Base-by-base conservation (phyloP, 2,113 vertebrate genomes). In the Poeciliopsis turrubarensis region DNA sequence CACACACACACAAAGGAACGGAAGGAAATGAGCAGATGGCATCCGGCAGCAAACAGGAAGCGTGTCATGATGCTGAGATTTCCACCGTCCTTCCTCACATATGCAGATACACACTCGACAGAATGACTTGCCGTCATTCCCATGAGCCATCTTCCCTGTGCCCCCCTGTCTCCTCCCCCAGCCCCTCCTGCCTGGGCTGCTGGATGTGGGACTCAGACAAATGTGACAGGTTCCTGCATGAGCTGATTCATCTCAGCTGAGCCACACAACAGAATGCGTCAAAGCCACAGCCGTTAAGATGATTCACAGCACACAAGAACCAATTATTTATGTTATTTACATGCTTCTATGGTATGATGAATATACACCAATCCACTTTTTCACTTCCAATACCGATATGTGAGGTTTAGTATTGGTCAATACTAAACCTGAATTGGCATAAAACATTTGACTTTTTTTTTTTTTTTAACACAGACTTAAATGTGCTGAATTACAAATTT, bases 1-100 rank as follows among this genome's bases (percentile, higher is more conserved):
- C 7, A 25, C 9, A 10, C 19, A 37, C 34, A 37, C 34, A 37
- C 34, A 37, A 10, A 37, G 34, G 22, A 27, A 67, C 5, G 5
- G 75, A 73, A 91, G 91, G 89, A 92, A 86, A 77, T 68, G 77
- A 88, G 73, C 92, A 92, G 89, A 84, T 92, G 87, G 88, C 78
- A 75, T 87, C 77, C 44, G 62, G 87, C 72, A 79, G 80, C 74
- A 86, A 84, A 91, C 87, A 91, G 87, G 91, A 93, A 92, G 77
- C 32, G 74, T 90, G 83, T 91, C 90, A 83, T 29, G 4, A 76
- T 76, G 65, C 57, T 72, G 81, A 80, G 69, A 85, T 79, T 85
- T 84, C 78, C 68, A 27, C 75, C 72, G 68, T 80, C 75, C 73
- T 72, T 74, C 44, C 74, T 70, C 64, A 34, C 37, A 74, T 73